Conservation (phyloP, 2,113 vertebrate species). For the Scopus umbretta region DNA sequence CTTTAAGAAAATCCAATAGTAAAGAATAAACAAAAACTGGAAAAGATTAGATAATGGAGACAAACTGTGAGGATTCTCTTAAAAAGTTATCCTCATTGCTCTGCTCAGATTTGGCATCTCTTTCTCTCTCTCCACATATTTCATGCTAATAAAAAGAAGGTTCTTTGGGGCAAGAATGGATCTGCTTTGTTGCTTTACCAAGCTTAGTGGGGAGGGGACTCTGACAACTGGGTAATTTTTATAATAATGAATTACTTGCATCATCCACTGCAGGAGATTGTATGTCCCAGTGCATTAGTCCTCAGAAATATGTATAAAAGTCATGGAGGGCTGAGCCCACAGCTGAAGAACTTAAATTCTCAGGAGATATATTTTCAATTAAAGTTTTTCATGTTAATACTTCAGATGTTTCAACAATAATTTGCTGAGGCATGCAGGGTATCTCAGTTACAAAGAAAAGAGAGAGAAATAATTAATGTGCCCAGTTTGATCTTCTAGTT, state of each 20-base stretch:
- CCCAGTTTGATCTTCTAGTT: neutral
- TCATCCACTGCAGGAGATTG: neutral
- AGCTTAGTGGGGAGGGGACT: neutral
- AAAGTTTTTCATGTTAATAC: constrained; percentile 1
- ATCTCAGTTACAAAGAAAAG: neutral
- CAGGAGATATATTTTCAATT: neutral
- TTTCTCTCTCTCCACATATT: neutral
- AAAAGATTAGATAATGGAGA: neutral
- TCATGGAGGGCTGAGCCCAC: neutral
- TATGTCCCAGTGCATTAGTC: neutral
- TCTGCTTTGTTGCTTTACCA: neutral
- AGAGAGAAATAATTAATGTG: neutral
- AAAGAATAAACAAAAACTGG: neutral
- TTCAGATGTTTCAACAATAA: neutral
- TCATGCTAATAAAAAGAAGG: neutral
- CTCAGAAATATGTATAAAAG: neutral
- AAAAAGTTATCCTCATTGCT: neutral
- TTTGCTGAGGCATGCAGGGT: neutral
- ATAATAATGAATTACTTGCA: neutral
- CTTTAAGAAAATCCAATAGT: neutral
- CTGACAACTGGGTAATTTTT: neutral
- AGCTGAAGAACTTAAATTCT: neutral
- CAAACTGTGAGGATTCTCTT: neutral
- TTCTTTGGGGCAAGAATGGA: neutral
- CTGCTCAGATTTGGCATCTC: neutral